These are phyloP conservation scores for Platygyra sinensis DNA, from an alignment of 64 coral and sea anemone species.

Conservation along the genomic window DNA sequence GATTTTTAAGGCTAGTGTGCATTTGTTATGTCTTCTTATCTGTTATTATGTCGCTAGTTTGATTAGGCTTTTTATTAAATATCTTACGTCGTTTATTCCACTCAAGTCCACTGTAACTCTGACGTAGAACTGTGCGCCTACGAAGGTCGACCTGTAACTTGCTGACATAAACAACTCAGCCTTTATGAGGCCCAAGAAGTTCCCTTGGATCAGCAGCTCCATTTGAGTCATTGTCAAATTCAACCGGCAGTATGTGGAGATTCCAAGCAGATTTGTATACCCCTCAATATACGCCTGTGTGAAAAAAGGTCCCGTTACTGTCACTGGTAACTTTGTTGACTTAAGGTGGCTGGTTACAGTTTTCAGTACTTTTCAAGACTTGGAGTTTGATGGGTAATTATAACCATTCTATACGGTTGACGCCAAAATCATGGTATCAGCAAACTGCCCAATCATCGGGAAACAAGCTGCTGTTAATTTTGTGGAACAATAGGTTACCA, in stretches of 20 bases:
- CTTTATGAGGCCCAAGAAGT: conserved; percentile 87
- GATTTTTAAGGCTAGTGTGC: too few relatives aligned
- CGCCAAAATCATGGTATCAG: too few relatives aligned
- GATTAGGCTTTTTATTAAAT: background rate
- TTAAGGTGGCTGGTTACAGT: too few relatives aligned
- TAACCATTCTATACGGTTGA: too few relatives aligned
- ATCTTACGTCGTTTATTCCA: conserved; percentile 78
- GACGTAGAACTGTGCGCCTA: conserved; percentile 69
- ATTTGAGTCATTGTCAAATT: conserved; percentile 90
- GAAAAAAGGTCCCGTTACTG: background rate
- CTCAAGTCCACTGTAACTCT: conserved; percentile 79
- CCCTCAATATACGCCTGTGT: conserved; percentile 85
- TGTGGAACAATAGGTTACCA: too few relatives aligned
- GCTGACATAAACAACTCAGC: conserved; percentile 89
- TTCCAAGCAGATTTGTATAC: conserved; percentile 79
- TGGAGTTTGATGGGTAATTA: too few relatives aligned
- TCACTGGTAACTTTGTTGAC: background rate
- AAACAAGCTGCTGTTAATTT: too few relatives aligned
- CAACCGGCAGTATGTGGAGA: conserved; percentile 65
- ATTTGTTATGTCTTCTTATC: too few relatives aligned
- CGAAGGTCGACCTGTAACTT: conserved; percentile 51
- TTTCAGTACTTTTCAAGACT: too few relatives aligned
- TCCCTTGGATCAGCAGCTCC: conserved; percentile 77
- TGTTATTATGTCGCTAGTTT: too few relatives aligned
- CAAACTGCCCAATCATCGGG: too few relatives aligned